A percentile compares a stretch with the other conserved stretches of the same genome.
Evolutionary conservation across 1,140 invertebrate genomes (phyloP).

Genomic region (Choristoneura fumiferana): DNA sequence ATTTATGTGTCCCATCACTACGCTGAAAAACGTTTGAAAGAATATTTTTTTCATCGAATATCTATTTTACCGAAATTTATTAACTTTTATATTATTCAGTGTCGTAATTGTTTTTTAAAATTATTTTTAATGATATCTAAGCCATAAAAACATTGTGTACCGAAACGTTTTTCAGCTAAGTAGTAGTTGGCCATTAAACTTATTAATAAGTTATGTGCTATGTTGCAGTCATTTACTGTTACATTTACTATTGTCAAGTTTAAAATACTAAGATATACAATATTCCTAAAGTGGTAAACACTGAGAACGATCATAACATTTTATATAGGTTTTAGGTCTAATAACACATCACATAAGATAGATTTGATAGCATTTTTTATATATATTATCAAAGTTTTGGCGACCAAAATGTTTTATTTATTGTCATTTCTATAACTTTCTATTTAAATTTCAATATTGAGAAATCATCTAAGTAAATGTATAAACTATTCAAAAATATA

Average conservation of each 20-base stretch:
- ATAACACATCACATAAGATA: constrained; percentile 18
- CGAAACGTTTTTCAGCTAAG: no score
- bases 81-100: no score
- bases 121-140: no score
- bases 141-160: no score
- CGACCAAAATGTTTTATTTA: constrained; percentile 5
- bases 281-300: neutral
- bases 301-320: constrained; percentile 7
- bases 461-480: neutral
- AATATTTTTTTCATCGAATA: no score
- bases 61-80: no score
- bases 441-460: neutral
- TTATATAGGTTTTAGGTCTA: constrained; percentile 12
- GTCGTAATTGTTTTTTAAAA: no score
- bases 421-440: neutral
- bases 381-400: constrained; percentile 17
- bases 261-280: neutral
- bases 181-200: neutral
- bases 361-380: neutral
- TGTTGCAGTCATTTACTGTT: constrained; percentile 7
- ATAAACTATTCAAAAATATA: constrained; percentile 3
- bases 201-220: neutral
- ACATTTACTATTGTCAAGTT: constrained; percentile 10
- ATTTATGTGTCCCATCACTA: no score
- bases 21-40: no score